Percentiles rank a stretch among this genome's conserved stretches.
Evolutionary conservation across 2,113 vertebrate genomes (phyloP).

Genomic region (Myanophis thanlyinensis): DNA sequence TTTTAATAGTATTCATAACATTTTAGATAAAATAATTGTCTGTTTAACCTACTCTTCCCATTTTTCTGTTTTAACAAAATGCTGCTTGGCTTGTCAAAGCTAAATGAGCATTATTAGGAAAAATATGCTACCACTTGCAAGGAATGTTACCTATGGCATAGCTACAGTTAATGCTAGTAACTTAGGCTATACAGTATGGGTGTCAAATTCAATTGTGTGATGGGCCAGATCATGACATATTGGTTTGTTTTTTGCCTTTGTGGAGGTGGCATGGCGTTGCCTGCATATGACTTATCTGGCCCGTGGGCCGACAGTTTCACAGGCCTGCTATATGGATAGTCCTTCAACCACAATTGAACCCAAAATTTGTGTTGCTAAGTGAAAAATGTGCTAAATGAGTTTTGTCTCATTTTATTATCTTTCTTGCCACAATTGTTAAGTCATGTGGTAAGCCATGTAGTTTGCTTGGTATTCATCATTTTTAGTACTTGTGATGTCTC

Average conservation of each 20-base stretch:
- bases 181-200: no score
- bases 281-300: no score
- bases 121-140: not conserved
- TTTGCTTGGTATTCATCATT: not conserved
- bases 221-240: no score
- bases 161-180: not conserved
- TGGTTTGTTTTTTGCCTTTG: no score
- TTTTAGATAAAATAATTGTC: not conserved
- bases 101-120: not conserved
- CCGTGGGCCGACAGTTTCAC: no score
- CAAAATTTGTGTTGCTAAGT: no score
- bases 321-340: no score
- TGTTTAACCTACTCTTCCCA: not conserved
- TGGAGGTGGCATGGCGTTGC: accelerated
- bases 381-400: no score
- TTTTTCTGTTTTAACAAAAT: not conserved
- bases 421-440: no score
- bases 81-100: not conserved
- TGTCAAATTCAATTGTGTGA: no score
- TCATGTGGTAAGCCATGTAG: not conserved
- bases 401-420: no score
- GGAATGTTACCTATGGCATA: not conserved
- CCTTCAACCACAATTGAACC: no score
- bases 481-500: not conserved
- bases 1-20: not conserved